Evolutionary conservation across 2,797 vertebrate species (phyloP).

Genomic region (Pipistrellus pygmaeus): DNA sequence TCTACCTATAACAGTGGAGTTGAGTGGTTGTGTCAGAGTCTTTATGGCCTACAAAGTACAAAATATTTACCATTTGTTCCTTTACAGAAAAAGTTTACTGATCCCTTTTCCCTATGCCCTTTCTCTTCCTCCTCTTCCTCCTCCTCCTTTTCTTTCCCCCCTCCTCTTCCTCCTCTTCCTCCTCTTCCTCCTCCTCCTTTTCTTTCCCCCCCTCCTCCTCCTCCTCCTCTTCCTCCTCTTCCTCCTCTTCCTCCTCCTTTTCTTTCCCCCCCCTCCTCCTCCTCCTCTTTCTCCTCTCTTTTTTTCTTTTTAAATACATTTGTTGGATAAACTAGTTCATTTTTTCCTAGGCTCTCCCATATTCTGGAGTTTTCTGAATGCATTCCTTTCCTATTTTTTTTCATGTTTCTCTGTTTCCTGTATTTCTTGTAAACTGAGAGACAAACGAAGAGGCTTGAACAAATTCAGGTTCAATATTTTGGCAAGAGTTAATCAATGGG

Average conservation of each 20-base stretch:
- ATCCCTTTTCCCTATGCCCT: neutral
- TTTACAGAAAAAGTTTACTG: slow-evolving; percentile 7
- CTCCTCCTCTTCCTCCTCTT: neutral
- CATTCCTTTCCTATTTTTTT: neutral
- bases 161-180: neutral
- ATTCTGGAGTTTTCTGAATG: neutral
- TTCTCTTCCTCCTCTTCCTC: neutral
- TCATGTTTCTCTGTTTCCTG: neutral
- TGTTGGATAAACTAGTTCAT: neutral
- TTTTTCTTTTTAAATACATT: neutral
- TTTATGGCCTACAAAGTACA: neutral
- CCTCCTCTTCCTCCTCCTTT: neutral
- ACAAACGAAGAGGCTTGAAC: neutral
- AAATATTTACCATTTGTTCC: neutral
- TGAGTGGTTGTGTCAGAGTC: neutral
- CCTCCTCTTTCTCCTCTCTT: neutral
- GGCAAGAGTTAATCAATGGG: neutral
- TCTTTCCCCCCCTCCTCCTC: neutral
- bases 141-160: too few relatives aligned
- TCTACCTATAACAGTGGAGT: neutral
- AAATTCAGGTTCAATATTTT: neutral
- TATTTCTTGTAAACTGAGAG: neutral
- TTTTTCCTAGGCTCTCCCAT: neutral
- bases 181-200: neutral
- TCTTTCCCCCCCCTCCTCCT: neutral